phyloP scores from a whole-genome alignment of 2,797 vertebrate genomes.

The Fistularia tabacaria region DNA sequence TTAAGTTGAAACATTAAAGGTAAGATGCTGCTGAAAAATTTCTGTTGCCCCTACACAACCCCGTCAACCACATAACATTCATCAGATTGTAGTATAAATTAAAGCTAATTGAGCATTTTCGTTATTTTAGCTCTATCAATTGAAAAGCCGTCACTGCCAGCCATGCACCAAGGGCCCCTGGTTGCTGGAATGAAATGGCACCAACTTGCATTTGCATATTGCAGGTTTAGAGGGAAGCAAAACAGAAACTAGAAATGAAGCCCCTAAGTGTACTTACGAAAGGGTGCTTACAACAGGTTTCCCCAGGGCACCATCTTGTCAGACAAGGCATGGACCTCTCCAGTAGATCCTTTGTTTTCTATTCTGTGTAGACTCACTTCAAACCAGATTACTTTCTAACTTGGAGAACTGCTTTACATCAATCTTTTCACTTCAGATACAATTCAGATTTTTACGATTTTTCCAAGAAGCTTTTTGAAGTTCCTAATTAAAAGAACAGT shows the following conservation, averaged over 20 bases:
- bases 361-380: not conserved
- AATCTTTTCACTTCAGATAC: not conserved
- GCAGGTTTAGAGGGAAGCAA: slow-evolving; percentile 12
- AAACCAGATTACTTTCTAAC: too few relatives aligned
- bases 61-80: slow-evolving; percentile 48
- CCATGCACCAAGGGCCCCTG: slow-evolving; percentile 58
- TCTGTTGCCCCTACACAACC: slow-evolving; percentile 5
- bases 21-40: slow-evolving; percentile 49
- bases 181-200: slow-evolving; percentile 33
- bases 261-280: slow-evolving; percentile 39
- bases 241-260: slow-evolving; percentile 49
- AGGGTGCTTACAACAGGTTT: slow-evolving; percentile 44
- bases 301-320: not conserved
- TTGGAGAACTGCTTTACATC: not conserved
- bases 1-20: slow-evolving; percentile 30
- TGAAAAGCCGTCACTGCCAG: slow-evolving; percentile 68
- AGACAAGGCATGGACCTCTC: not conserved
- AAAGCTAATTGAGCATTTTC: slow-evolving; percentile 72
- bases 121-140: slow-evolving; percentile 68
- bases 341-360: not conserved
- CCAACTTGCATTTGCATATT: slow-evolving; percentile 25
- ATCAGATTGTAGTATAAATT: slow-evolving; percentile 61
- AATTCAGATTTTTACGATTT: too few relatives aligned
- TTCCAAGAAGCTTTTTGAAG: too few relatives aligned
- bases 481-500: too few relatives aligned